Base-by-base conservation (phyloP, 2,113 vertebrate species). In the Micronisus gabar region DNA sequence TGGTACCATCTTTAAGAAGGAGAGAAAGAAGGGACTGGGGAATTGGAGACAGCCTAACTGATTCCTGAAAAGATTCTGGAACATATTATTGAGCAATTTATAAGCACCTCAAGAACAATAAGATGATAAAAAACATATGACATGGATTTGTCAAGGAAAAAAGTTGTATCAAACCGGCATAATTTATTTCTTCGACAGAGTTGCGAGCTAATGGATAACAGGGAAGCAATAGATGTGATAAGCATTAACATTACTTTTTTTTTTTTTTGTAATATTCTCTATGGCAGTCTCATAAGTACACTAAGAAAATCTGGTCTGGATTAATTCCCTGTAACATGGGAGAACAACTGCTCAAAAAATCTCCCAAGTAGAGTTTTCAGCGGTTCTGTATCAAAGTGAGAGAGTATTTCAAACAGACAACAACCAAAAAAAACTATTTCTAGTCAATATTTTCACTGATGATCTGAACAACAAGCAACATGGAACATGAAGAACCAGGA, bases 21-120 rank as follows among this genome's bases (percentile, higher is more conserved):
- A 95, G 80, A 89, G 91, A 96, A 96, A 88, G 86, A 95, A 89
- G 40, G 40, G 58, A 82, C 34, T 68, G 27, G 88, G 48, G 74
- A 95, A 92, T 61, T 88, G 52, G 22, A 93, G 78, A 92, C 88
- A 92, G 86, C n/a, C 55, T 91, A 78, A 86, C 48, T 68, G 47
- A 79, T 90, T 90, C 86, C 86, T 93, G 76, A 81, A 93, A 95
- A 92, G 45, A 89, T 89, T 97, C 96, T 97, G 96, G 96, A 97
- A 96, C 40, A 30, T 56, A 96, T 96, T 96, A 96, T 9, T 67
- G 38, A 92, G 89, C 89, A 84, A 91, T 96, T 94, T 94, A 95
- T 87, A 97, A 87, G 83, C 91, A 96, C 89, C 91, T 94, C 73
- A 96, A 94, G 52, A 96, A 84, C 92, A 97, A 81, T 74, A 93